A percentile compares a stretch with the other conserved stretches of the same genome.
These are phyloP conservation scores for Etheostoma spectabile DNA, from an alignment of 2,113 vertebrate genomes.

Conservation along the genomic window DNA sequence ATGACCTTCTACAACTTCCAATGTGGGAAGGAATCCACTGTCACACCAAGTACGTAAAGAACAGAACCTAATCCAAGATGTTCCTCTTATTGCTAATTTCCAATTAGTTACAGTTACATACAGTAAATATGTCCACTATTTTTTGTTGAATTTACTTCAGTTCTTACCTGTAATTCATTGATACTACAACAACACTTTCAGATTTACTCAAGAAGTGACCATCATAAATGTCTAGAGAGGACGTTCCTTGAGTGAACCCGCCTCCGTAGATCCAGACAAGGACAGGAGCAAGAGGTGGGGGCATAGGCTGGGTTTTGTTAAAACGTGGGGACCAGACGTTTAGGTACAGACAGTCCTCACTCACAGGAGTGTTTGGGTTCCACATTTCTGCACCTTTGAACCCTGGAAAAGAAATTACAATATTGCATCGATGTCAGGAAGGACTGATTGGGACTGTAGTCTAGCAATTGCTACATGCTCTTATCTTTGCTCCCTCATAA, in stretches of 20 bases:
- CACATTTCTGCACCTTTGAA: slow-evolving; percentile 93
- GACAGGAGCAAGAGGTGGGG: slow-evolving; percentile 77
- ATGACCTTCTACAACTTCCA: neutral
- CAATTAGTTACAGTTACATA: neutral
- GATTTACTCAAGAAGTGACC: slow-evolving; percentile 88
- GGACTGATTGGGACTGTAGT: neutral
- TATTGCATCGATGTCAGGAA: neutral
- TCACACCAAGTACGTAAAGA: too few relatives aligned
- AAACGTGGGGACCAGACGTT: slow-evolving; percentile 90
- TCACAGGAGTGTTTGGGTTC: slow-evolving; percentile 92
- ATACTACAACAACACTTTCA: slow-evolving; percentile 91
- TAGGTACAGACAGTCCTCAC: slow-evolving; percentile 93
- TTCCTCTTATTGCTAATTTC: neutral
- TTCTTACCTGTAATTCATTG: slow-evolving; percentile 89
- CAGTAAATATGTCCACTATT: neutral
- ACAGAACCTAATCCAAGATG: neutral
- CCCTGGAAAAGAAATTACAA: slow-evolving; percentile 67
- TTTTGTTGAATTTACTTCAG: neutral
- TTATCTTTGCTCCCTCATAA: neutral
- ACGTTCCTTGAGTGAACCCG: slow-evolving; percentile 85
- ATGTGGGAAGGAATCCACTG: neutral
- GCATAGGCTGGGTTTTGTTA: slow-evolving; percentile 51
- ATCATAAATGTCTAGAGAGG: slow-evolving; percentile 89
- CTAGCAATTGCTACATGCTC: neutral
- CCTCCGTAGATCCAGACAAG: slow-evolving; percentile 96